These are phyloP conservation scores for Epinotia nisella DNA, from an alignment of 2,888 invertebrate genomes.

Conservation along the genomic window DNA sequence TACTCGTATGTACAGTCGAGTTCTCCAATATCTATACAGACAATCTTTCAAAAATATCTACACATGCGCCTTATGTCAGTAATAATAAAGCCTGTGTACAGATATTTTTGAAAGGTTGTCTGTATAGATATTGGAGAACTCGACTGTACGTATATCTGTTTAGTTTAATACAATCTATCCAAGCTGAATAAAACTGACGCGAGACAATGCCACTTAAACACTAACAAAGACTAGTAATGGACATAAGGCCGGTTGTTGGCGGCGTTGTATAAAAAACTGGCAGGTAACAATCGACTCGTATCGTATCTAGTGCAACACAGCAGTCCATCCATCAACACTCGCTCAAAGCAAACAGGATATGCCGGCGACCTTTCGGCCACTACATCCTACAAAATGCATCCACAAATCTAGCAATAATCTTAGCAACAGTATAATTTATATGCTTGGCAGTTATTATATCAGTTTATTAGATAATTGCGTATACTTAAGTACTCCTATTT, in stretches of 20 bases:
- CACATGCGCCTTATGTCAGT: no score
- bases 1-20: no score
- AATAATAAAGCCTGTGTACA: no score
- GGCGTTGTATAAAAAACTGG: conserved; percentile 24
- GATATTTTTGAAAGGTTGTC: no score
- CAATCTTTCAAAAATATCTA: no score
- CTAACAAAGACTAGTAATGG: conserved; percentile 18
- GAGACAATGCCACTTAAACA: not conserved
- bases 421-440: not conserved
- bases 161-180: not conserved
- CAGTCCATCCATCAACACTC: conserved; percentile 57
- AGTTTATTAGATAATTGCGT: no score
- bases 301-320: conserved; percentile 45
- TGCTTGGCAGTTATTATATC: not conserved
- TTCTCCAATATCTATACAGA: no score
- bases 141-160: not conserved
- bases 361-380: conserved; percentile 37
- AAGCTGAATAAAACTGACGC: not conserved
- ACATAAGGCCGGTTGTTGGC: not conserved
- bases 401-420: conserved; percentile 10
- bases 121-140: no score
- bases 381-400: conserved; percentile 19
- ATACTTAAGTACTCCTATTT: no score
- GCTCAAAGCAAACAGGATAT: conserved; percentile 51
- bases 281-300: conserved; percentile 35